Conservation (phyloP, 1,140 invertebrate genomes). For the Drosophila rufa region DNA sequence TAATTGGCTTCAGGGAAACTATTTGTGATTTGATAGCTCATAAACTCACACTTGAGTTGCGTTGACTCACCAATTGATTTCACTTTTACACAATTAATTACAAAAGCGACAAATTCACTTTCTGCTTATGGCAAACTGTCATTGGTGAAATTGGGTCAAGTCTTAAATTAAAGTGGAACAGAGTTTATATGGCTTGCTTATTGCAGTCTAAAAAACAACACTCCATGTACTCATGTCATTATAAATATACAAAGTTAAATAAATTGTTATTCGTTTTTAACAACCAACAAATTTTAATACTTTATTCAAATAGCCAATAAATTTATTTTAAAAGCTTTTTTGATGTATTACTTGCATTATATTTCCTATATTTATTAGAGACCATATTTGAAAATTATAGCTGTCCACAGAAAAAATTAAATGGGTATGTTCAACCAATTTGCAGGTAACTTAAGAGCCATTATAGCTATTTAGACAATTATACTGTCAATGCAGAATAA, state of each 20-base stretch:
- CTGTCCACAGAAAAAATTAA: no score
- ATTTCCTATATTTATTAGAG: no score
- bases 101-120: not conserved
- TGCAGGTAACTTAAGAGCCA: no score
- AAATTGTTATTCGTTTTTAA: not conserved
- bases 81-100: conserved; percentile 14
- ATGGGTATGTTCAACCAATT: no score
- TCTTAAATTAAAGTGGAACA: conserved; percentile 3
- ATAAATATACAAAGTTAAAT: not conserved
- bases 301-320: not conserved
- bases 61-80: conserved; percentile 11
- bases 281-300: no score
- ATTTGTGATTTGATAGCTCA: not conserved
- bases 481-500: no score
- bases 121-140: conserved; percentile 13
- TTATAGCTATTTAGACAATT: no score
- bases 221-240: not conserved
- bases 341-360: not conserved
- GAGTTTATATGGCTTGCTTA: conserved; percentile 2
- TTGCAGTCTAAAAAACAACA: not conserved
- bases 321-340: not conserved
- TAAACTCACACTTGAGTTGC: not conserved
- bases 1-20: not conserved
- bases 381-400: no score
- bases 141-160: conserved; percentile 31